Base-by-base conservation (phyloP, 2,113 vertebrate genomes). In the Prunella fulvescens region DNA sequence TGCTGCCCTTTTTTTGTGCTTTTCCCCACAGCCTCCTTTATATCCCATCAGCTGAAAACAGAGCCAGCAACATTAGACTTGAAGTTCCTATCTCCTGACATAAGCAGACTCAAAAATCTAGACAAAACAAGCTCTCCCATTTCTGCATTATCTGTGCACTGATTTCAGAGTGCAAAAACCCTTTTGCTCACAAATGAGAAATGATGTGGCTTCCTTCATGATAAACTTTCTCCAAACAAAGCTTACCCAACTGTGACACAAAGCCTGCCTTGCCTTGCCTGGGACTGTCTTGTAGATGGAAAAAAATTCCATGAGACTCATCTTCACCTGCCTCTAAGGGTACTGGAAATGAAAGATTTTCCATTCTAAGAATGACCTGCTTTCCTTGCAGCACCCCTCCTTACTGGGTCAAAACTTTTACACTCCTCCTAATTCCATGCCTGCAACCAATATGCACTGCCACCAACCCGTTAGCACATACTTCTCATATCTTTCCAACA, bases 71-170 rank as follows among this genome's bases (percentile, higher is more conserved):
- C 22, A 31, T 62, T 14, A 82, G 15, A 40, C 42, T 70, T 95
- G 90, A 95, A 95, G 76, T 90, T 95, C 85, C 76, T 86, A 81
- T 60, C 60, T 92, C 33, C 31, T 78, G 64, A 90, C 44, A 62
- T 54, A 23, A 81, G 64, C 1, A 1, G n/a, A 54, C 56, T 83
- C 47, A 64, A 78, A 93, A 86, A 90, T 51, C 31, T 78, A 96
- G 92, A 94, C 76, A 95, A 97, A 96, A 95, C 91, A 96, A 83
- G 25, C 48, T 31, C 56, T 93, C 53, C 56, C 61, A 44, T 57
- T 95, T 81, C 82, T 86, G 69, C 60, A 53, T 67, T 73, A 80
- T 65, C 89, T 79, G 44, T 78, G 61, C 58, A 67, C 51, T 74
- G 47, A 88, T 78, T 64, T 88, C 72, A 78, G 64, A 91, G 62